phyloP scores from a whole-genome alignment of 2,888 invertebrate genomes.

The Macroteleia sp. region DNA sequence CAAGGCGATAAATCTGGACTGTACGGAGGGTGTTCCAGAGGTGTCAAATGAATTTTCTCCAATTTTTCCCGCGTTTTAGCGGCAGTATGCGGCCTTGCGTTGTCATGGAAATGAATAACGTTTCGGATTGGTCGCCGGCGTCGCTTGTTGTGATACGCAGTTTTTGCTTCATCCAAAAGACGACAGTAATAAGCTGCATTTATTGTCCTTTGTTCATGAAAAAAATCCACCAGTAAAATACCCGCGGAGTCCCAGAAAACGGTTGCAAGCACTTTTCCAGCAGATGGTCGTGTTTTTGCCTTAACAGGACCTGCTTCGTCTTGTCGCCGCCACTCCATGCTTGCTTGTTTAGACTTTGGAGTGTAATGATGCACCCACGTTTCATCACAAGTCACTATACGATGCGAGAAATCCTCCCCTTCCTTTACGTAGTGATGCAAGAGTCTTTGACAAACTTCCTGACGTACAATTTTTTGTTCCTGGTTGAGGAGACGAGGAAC shows the following conservation, averaged over 20 bases:
- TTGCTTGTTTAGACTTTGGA: conserved; percentile 10
- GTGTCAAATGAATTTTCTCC: conserved; percentile 43
- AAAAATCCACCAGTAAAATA: conserved; percentile 31
- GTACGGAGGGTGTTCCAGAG: conserved; percentile 60
- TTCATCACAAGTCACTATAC: too few relatives aligned
- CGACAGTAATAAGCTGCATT: conserved; percentile 55
- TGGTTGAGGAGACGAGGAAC: too few relatives aligned
- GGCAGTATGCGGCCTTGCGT: conserved; percentile 54
- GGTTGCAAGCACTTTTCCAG: neutral
- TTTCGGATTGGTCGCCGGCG: conserved; percentile 30
- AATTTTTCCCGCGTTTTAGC: conserved; percentile 34
- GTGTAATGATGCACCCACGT: too few relatives aligned
- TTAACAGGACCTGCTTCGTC: conserved; percentile 2
- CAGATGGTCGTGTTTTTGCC: neutral
- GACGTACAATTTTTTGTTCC: too few relatives aligned
- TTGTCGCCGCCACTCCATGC: neutral
- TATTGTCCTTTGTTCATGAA: conserved; percentile 47
- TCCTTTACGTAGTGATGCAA: too few relatives aligned
- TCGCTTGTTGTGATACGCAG: conserved; percentile 40
- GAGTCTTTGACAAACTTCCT: too few relatives aligned
- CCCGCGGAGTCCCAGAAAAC: conserved; percentile 6
- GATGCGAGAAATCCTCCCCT: too few relatives aligned
- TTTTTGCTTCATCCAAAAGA: conserved; percentile 29
- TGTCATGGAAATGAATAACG: conserved; percentile 61
- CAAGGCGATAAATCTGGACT: conserved; percentile 71